Base-by-base conservation (phyloP, 2,888 invertebrate genomes). In the Heliconius hortense region DNA sequence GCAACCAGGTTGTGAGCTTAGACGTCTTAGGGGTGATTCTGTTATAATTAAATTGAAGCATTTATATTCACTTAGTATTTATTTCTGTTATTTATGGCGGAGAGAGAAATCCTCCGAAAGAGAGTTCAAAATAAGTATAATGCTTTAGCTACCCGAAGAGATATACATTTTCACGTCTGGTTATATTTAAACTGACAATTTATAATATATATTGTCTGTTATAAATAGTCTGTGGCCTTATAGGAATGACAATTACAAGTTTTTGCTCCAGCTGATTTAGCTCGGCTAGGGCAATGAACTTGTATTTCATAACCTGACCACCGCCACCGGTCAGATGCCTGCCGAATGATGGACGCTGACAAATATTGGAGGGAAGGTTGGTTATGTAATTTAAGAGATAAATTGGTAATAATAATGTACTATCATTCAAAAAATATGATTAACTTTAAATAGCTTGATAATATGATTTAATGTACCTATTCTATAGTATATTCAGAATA, bases 201-300 rank as follows among this genome's bases (percentile, higher is more conserved):
- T 69, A 28, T 63, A 68, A 39, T 48, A 26, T 39, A 39, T 67
- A 39, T 31, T 35, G 53, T 69, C 69, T 74, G 62, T 69, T 18
- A 68, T 62, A 53, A 59, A 62, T 68, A 72, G 63, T 76, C 76
- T 73, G 68, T 70, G 28, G 76, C 53, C 64, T 26, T 64, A 35
- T 68, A 21, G 48, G 53, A 73, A 59, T 60, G 76, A 74, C 74
- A 74, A 73, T 76, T 48, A 56, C 69, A 59, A 71, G 72, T 78
- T 78, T 78, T 76, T 76, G 78, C 76, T 56, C 28, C 28, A 66
- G 39, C 70, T 69, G 76, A 76, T 76, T 74, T 39, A 73, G 62
- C 70, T 75, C 70, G 74, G 64, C 71, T 70, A 39, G 78, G 69
- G 72, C 78, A 73, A 76, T 75, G 78, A 78, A 74, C 74, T 70